phyloP scores from a whole-genome alignment of 2,797 vertebrate species.

The Squalus acanthias region DNA sequence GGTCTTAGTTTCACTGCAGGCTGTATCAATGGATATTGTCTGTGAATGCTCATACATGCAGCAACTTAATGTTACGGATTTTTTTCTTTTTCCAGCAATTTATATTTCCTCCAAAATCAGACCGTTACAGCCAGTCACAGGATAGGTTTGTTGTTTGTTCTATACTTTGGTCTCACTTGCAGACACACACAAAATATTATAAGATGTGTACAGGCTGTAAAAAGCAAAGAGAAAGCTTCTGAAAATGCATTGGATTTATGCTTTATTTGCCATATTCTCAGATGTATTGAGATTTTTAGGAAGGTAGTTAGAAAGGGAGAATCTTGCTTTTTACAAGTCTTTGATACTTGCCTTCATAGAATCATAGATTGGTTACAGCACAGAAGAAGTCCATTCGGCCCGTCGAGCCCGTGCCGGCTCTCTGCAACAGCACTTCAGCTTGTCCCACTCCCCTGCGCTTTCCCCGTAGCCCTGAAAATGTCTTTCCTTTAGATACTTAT shows the following conservation, averaged over 20 bases:
- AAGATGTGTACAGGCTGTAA: neutral
- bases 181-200: neutral
- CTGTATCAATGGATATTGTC: neutral
- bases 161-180: neutral
- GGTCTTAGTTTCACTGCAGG: neutral
- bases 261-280: neutral
- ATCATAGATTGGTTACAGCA: no score
- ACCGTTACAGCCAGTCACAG: neutral
- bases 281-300: neutral
- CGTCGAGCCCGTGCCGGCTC: no score
- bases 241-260: neutral
- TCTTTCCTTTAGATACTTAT: no score
- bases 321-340: neutral
- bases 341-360: neutral
- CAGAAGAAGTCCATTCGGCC: no score
- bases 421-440: no score
- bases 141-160: neutral
- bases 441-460: no score
- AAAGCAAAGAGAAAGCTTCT: neutral
- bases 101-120: neutral
- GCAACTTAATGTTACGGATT: neutral
- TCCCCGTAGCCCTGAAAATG: no score
- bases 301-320: neutral
- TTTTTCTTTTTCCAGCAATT: neutral
- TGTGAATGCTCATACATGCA: neutral